A percentile compares a stretch with the other conserved stretches of the same genome.
Conservation (phyloP, 1,140 invertebrate genomes). For the Muscidifurax raptorellus region DNA sequence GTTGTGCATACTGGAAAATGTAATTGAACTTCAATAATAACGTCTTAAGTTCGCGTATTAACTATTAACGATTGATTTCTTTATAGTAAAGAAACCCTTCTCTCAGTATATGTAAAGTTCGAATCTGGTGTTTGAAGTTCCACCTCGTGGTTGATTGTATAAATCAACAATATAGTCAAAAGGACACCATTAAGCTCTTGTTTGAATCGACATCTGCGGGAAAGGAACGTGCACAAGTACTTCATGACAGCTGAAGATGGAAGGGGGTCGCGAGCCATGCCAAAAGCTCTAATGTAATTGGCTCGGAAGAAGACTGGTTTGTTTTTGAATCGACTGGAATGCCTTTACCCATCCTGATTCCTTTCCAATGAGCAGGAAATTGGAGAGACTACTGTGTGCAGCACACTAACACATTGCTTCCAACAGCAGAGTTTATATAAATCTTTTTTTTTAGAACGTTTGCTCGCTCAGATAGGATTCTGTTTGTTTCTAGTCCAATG, state of each 20-base stretch:
- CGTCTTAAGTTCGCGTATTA: too few relatives aligned
- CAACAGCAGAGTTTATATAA: background rate
- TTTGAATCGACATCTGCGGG: background rate
- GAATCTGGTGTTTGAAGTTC: too few relatives aligned
- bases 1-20: too few relatives aligned
- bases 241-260: constrained; percentile 5
- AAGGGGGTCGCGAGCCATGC: constrained; percentile 1
- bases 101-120: too few relatives aligned
- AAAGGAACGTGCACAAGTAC: background rate
- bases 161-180: background rate
- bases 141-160: too few relatives aligned
- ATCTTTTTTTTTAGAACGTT: too few relatives aligned
- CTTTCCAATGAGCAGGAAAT: constrained; percentile 3
- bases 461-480: background rate
- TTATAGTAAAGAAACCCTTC: too few relatives aligned
- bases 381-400: background rate
- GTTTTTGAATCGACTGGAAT: constrained; percentile 16
- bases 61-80: too few relatives aligned
- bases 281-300: constrained; percentile 32
- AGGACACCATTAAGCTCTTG: background rate
- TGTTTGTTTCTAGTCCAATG: background rate
- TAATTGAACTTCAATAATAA: too few relatives aligned
- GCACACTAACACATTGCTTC: too few relatives aligned
- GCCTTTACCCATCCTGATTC: background rate
- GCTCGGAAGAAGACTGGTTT: constrained; percentile 2